phyloP scores from a whole-genome alignment of 2,888 invertebrate genomes.

The Diarsia brunnea region DNA sequence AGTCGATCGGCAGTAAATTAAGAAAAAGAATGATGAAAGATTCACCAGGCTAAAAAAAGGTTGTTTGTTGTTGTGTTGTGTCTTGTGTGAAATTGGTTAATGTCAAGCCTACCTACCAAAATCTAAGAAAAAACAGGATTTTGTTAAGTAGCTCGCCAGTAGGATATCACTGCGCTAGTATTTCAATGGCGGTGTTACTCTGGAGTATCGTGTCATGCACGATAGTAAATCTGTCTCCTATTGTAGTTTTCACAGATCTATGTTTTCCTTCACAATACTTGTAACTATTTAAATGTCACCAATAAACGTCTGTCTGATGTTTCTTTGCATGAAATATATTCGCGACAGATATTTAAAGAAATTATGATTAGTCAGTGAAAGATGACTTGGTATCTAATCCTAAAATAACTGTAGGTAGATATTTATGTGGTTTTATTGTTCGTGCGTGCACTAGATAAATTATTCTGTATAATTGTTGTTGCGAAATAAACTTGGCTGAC shows the following conservation, averaged over 20 bases:
- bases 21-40: no score
- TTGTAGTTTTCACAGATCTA: background rate
- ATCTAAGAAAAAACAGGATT: no score
- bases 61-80: no score
- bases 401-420: conserved; percentile 26
- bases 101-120: no score
- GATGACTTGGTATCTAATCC: background rate
- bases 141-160: no score
- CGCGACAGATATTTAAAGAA: background rate
- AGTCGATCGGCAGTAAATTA: no score
- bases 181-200: no score
- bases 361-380: conserved; percentile 25
- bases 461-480: conserved; percentile 51
- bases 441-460: conserved; percentile 50
- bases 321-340: conserved; percentile 29
- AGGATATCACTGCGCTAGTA: no score
- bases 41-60: no score
- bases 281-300: conserved; percentile 33
- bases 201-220: no score
- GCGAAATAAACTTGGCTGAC: conserved; percentile 53
- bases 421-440: conserved; percentile 49
- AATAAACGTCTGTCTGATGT: conserved; percentile 45
- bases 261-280: background rate
- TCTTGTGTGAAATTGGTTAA: no score
- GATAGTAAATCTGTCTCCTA: no score